Evolutionary conservation across 2,797 vertebrate genomes (phyloP).

Genomic region (Poeciliopsis gracilis): DNA sequence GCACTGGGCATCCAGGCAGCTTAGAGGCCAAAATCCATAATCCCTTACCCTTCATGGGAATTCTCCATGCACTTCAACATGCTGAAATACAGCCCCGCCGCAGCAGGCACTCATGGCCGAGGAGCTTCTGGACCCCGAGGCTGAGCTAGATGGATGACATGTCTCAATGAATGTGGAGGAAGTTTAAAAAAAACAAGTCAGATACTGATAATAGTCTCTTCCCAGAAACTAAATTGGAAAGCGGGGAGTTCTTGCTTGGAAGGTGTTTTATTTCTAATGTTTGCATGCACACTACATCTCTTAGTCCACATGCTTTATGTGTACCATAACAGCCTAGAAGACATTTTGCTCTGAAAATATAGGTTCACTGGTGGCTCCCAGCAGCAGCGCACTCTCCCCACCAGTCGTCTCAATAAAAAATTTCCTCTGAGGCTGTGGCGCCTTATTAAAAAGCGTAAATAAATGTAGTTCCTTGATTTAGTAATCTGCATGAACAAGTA

Average conservation of each 20-base stretch:
- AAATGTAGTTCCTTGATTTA: conserved; percentile 63
- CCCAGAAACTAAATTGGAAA: conserved; percentile 46
- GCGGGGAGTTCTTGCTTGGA: conserved; percentile 23
- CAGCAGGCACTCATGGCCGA: conserved; percentile 68
- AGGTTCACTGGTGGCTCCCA: conserved; percentile 25
- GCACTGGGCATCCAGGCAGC: conserved; percentile 80
- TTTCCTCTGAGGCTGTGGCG: conserved; percentile 52
- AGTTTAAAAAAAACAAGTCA: conserved; percentile 74
- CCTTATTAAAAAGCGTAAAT: conserved; percentile 69
- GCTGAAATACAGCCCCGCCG: conserved; percentile 75
- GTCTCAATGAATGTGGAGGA: conserved; percentile 74
- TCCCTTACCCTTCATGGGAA: conserved; percentile 83
- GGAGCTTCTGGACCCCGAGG: conserved; percentile 65
- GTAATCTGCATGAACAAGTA: conserved; percentile 58
- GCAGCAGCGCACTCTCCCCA: conserved; percentile 38
- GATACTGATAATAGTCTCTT: conserved; percentile 49
- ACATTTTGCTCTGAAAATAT: conserved; percentile 57
- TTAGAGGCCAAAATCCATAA: conserved; percentile 84
- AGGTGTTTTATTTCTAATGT: conserved; percentile 35
- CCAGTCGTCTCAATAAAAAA: conserved; percentile 45
- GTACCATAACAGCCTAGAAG: conserved; percentile 34
- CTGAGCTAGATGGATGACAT: conserved; percentile 74
- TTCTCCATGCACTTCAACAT: conserved; percentile 81
- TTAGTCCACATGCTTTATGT: conserved; percentile 46
- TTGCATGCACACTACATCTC: conserved; percentile 24